Percentiles rank a stretch among this genome's conserved stretches.
phyloP scores from a whole-genome alignment of 2,888 invertebrate species.

The Diarsia dahlii region DNA sequence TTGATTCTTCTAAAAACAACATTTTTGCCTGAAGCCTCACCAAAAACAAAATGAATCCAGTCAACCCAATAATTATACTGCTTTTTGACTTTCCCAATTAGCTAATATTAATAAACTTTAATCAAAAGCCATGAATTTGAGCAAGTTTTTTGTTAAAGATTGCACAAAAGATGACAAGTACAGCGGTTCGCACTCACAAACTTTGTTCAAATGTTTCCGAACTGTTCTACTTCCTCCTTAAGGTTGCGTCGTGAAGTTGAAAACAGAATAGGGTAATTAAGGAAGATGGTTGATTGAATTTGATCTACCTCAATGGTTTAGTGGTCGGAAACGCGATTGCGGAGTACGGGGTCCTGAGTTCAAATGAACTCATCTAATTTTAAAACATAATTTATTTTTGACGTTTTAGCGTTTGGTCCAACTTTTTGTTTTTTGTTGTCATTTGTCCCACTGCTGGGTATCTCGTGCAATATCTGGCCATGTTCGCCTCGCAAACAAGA shows the following conservation, averaged over 20 bases:
- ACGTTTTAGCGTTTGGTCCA: too few relatives aligned
- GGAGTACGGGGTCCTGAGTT: too few relatives aligned
- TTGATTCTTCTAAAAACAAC: background rate
- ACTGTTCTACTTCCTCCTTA: background rate
- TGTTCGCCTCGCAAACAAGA: too few relatives aligned
- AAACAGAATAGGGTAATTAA: background rate
- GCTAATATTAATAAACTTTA: constrained; percentile 25
- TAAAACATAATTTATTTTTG: too few relatives aligned
- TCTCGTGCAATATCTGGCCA: too few relatives aligned
- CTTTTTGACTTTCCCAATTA: constrained; percentile 24
- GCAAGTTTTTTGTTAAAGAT: constrained; percentile 20
- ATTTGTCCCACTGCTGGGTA: too few relatives aligned
- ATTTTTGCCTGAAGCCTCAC: background rate
- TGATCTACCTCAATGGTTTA: too few relatives aligned
- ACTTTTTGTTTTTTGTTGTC: too few relatives aligned
- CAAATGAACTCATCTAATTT: too few relatives aligned
- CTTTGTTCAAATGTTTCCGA: constrained; percentile 32
- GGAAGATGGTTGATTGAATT: background rate
- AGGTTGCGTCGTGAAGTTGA: constrained; percentile 3
- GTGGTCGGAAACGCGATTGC: too few relatives aligned
- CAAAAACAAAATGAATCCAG: background rate
- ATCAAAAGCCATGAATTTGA: constrained; percentile 20
- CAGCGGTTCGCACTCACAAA: constrained; percentile 41
- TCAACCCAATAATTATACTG: background rate
- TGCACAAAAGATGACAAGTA: constrained; percentile 50